These are phyloP conservation scores for Listronotus bonariensis DNA, from an alignment of 1,140 invertebrate genomes.

Conservation along the genomic window DNA sequence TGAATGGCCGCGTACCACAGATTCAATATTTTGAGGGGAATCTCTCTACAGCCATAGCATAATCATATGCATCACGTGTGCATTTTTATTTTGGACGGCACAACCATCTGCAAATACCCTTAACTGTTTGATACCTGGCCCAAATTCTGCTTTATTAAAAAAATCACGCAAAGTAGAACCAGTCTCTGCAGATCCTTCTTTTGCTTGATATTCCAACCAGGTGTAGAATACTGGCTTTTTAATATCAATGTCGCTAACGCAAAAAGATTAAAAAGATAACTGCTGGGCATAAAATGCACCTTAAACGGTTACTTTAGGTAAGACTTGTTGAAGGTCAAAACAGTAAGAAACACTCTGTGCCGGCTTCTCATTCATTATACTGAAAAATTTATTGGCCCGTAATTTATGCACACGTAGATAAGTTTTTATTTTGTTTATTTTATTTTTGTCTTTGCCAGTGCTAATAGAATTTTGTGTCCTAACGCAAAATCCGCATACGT, in stretches of 20 bases:
- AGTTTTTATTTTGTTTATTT: no score
- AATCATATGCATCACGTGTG: slow-evolving; percentile 37
- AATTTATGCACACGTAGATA: no score
- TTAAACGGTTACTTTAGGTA: slow-evolving; percentile 40
- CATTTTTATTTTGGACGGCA: slow-evolving; percentile 49
- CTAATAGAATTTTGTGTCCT: no score
- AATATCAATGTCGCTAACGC: slow-evolving; percentile 15
- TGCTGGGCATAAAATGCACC: slow-evolving; percentile 38
- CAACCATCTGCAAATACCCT: slow-evolving; percentile 42
- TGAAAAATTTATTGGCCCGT: no score
- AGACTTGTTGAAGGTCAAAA: slow-evolving; percentile 14
- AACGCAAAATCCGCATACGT: no score
- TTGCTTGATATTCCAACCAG: slow-evolving; percentile 30
- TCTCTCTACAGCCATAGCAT: slow-evolving; percentile 33
- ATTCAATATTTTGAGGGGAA: slow-evolving; percentile 21
- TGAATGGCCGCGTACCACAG: slow-evolving; percentile 44
- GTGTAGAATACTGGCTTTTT: slow-evolving; percentile 32
- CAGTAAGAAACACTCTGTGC: no score
- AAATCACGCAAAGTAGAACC: slow-evolving; percentile 23
- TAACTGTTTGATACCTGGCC: neutral
- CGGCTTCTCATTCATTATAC: no score
- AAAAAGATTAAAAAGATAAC: slow-evolving; percentile 26
- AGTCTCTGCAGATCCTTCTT: slow-evolving; percentile 19
- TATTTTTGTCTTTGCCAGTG: neutral
- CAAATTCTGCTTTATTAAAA: slow-evolving; percentile 9